These are phyloP conservation scores for Poeciliopsis turneri DNA, from an alignment of 2,797 vertebrate species.

Conservation along the genomic window DNA sequence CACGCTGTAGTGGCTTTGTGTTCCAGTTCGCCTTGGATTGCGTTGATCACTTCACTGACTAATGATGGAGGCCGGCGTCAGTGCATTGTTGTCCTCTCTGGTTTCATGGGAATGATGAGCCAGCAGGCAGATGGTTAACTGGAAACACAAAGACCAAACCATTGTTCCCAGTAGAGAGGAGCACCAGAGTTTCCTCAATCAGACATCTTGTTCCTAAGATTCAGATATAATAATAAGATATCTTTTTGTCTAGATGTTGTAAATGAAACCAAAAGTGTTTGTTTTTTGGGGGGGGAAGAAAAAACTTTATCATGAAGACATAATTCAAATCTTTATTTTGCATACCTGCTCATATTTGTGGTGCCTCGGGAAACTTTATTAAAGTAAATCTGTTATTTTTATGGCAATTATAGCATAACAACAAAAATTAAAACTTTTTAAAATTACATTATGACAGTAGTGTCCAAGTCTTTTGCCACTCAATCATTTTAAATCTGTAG, in stretches of 20 bases:
- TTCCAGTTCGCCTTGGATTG: slow-evolving; percentile 53
- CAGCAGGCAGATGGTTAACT: slow-evolving; percentile 60
- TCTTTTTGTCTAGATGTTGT: neutral
- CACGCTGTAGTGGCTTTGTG: slow-evolving; percentile 53
- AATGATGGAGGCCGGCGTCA: slow-evolving; percentile 61
- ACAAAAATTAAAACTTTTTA: neutral
- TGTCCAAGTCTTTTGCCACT: neutral
- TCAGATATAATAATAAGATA: neutral
- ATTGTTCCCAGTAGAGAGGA: slow-evolving; percentile 48
- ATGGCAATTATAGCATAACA: neutral
- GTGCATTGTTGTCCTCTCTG: slow-evolving; percentile 55
- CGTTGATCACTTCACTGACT: slow-evolving; percentile 63
- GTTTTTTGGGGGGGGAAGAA: neutral
- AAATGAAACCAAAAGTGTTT: neutral
- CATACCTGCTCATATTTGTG: neutral
- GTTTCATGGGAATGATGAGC: slow-evolving; percentile 45
- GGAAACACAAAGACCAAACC: slow-evolving; percentile 21
- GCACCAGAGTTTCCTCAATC: slow-evolving; percentile 26
- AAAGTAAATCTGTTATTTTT: neutral
- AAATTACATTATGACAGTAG: neutral
- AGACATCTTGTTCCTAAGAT: slow-evolving; percentile 29
- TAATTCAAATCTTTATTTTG: neutral
- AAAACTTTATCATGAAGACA: neutral
- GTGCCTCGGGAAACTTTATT: neutral
- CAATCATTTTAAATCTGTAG: neutral